Evolutionary conservation across 2,888 invertebrate genomes (phyloP).

Genomic region (Eumerus sabulonum): DNA sequence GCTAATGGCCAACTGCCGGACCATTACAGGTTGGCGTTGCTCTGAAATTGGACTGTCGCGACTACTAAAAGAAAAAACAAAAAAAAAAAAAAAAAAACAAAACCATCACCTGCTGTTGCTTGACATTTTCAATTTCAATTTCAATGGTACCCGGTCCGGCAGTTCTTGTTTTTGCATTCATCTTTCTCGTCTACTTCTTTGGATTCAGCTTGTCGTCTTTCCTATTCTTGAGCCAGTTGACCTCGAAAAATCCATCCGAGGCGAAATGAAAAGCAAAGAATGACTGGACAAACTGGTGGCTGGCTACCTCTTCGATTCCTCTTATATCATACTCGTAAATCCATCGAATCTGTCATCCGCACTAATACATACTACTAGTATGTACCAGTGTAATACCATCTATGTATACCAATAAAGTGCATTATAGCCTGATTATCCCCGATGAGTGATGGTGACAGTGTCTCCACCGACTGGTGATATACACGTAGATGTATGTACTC

Average conservation of each 20-base stretch:
- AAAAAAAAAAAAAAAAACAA: too few species aligned
- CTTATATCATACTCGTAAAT: slow-evolving; percentile 3
- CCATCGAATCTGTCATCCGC: too few species aligned
- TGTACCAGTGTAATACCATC: too few species aligned
- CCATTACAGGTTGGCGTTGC: neutral
- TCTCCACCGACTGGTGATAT: slow-evolving; percentile 3
- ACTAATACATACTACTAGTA: slow-evolving; percentile 22
- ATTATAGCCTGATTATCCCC: slow-evolving; percentile 52
- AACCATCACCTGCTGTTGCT: slow-evolving; percentile 9
- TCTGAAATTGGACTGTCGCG: slow-evolving; percentile 52
- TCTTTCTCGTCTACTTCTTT: slow-evolving; percentile 3
- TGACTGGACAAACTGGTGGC: slow-evolving; percentile 54
- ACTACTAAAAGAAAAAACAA: too few species aligned
- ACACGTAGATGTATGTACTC: neutral
- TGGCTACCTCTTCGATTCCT: slow-evolving; percentile 12
- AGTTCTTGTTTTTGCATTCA: slow-evolving; percentile 48
- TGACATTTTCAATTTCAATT: slow-evolving; percentile 50
- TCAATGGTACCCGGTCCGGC: slow-evolving; percentile 10
- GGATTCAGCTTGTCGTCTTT: neutral
- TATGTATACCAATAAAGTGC: slow-evolving; percentile 28
- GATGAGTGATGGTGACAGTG: slow-evolving; percentile 37
- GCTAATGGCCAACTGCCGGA: neutral
- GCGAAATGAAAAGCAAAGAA: slow-evolving; percentile 7
- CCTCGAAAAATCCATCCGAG: neutral
- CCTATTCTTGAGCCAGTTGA: neutral